These are phyloP conservation scores for Lithobates pipiens DNA, from an alignment of 2,797 vertebrate species.

Conservation along the genomic window DNA sequence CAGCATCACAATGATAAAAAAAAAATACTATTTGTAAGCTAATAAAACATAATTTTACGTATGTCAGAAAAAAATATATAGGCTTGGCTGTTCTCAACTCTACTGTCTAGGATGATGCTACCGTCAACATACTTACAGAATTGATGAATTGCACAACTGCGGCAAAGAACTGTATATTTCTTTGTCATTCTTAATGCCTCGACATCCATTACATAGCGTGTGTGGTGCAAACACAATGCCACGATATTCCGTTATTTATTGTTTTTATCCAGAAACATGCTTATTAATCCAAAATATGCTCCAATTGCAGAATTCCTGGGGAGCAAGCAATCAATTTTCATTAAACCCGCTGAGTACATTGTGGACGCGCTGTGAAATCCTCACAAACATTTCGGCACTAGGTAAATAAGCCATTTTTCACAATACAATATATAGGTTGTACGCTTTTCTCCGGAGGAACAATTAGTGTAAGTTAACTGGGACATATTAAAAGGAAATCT, in stretches of 20 bases:
- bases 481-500: not conserved
- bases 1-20: slow-evolving; percentile 65
- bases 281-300: slow-evolving; percentile 67
- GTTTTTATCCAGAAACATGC: slow-evolving; percentile 64
- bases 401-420: slow-evolving; percentile 51
- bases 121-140: slow-evolving; percentile 53
- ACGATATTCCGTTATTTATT: slow-evolving; percentile 67
- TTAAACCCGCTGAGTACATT: slow-evolving; percentile 60
- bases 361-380: slow-evolving; percentile 20
- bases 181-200: slow-evolving; percentile 65
- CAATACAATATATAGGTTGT: slow-evolving; percentile 46
- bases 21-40: slow-evolving; percentile 51
- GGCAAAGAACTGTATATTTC: slow-evolving; percentile 65
- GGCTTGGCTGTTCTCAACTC: slow-evolving; percentile 61
- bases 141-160: slow-evolving; percentile 69
- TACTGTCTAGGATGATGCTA: slow-evolving; percentile 58
- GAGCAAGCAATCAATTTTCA: slow-evolving; percentile 68
- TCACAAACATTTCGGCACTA: slow-evolving; percentile 45
- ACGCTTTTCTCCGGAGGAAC: slow-evolving; percentile 39
- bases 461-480: slow-evolving; percentile 52
- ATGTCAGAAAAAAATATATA: slow-evolving; percentile 65
- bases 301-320: slow-evolving; percentile 59
- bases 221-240: slow-evolving; percentile 60
- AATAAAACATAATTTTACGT: slow-evolving; percentile 45
- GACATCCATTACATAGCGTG: slow-evolving; percentile 47